These are phyloP conservation scores for Datnioides undecimradiatus DNA, from an alignment of 2,113 vertebrate species.

Conservation along the genomic window DNA sequence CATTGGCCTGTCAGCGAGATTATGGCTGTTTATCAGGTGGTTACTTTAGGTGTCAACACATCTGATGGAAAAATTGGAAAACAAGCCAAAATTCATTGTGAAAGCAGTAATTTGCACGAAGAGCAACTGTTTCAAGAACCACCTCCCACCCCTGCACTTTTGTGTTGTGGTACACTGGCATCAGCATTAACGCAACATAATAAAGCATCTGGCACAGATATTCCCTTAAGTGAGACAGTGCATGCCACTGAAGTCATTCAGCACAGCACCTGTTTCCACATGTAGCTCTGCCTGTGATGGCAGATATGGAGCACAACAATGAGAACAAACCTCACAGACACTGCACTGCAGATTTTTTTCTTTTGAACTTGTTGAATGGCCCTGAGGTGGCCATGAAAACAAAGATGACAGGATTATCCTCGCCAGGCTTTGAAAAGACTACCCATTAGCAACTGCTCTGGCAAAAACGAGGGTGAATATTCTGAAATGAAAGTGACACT, in stretches of 20 bases:
- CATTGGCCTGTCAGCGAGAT: conserved; percentile 31
- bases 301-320: conserved; percentile 28
- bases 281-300: conserved; percentile 30
- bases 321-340: conserved; percentile 38
- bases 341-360: conserved; percentile 28
- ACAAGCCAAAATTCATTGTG: conserved; percentile 10
- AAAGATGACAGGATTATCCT: conserved; percentile 70
- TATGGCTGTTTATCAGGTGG: conserved; percentile 21
- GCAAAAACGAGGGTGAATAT: conserved; percentile 69
- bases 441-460: conserved; percentile 61
- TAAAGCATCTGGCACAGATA: conserved; percentile 66
- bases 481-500: conserved; percentile 69
- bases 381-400: conserved; percentile 68
- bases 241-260: conserved; percentile 56
- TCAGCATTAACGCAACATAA: conserved; percentile 62
- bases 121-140: conserved; percentile 26
- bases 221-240: conserved; percentile 63
- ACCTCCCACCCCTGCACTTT: conserved; percentile 20
- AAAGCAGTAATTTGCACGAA: conserved; percentile 31
- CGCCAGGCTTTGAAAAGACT: conserved; percentile 55
- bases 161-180: conserved; percentile 35
- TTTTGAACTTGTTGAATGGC: conserved; percentile 65
- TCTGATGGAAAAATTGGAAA: conserved; percentile 11
- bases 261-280: conserved; percentile 66
- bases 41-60: conserved; percentile 33